Evolutionary conservation across 1,140 invertebrate species (phyloP).

Genomic region (Scaptomyza graminum): DNA sequence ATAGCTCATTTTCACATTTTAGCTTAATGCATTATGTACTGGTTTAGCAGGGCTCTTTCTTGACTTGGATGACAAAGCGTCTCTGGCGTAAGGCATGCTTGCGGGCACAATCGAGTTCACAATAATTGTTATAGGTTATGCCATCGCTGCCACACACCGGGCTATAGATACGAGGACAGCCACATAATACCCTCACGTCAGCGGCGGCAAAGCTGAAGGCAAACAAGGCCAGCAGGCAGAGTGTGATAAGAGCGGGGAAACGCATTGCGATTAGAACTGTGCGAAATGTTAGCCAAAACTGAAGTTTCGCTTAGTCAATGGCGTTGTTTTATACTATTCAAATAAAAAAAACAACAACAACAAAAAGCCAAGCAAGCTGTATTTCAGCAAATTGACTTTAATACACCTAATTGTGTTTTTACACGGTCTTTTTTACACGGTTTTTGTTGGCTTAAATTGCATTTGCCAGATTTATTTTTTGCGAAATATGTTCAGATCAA

Average conservation of each 20-base stretch:
- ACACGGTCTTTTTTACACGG: too few species aligned
- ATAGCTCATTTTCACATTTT: too few species aligned
- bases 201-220: slow-evolving; percentile 16
- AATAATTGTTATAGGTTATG: slow-evolving; percentile 62
- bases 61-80: slow-evolving; percentile 32
- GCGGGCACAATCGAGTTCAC: slow-evolving; percentile 51
- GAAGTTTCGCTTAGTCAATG: slow-evolving; percentile 28
- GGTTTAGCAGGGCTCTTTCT: slow-evolving; percentile 45
- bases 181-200: slow-evolving; percentile 25
- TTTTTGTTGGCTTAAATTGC: too few species aligned
- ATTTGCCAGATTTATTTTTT: too few species aligned
- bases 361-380: background rate
- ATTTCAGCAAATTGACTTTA: background rate
- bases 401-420: too few species aligned
- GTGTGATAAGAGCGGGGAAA: slow-evolving; percentile 44
- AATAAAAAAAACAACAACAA: background rate
- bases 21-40: too few species aligned
- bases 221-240: slow-evolving; percentile 46
- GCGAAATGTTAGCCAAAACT: slow-evolving; percentile 49
- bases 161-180: slow-evolving; percentile 56
- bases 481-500: too few species aligned
- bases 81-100: slow-evolving; percentile 33
- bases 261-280: slow-evolving; percentile 53
- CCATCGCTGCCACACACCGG: slow-evolving; percentile 66
- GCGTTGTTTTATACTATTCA: slow-evolving; percentile 54